phyloP scores from a whole-genome alignment of 2,113 vertebrate species.

The Nanorana parkeri region DNA sequence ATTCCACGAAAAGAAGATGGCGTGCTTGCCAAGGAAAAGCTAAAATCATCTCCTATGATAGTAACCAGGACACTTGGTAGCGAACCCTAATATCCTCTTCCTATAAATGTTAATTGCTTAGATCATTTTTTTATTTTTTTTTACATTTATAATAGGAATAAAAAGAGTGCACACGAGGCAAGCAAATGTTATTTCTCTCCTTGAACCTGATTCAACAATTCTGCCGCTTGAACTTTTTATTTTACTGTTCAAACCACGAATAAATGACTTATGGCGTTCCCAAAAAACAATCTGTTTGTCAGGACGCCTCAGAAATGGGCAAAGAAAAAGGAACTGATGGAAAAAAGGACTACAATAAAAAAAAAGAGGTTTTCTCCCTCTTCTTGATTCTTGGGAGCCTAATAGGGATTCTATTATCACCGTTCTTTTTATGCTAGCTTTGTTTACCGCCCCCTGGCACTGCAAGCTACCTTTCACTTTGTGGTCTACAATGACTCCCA shows the following conservation, averaged over 20 bases:
- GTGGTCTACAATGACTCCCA: too few relatives aligned
- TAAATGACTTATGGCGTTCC: slow-evolving; percentile 16
- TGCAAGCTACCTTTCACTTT: too few relatives aligned
- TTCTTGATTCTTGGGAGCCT: too few relatives aligned
- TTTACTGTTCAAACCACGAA: slow-evolving; percentile 12
- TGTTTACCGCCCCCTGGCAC: too few relatives aligned
- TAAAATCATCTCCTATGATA: slow-evolving; percentile 32
- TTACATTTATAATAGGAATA: slow-evolving; percentile 13
- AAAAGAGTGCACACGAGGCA: slow-evolving; percentile 23
- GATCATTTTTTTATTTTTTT: slow-evolving; percentile 38
- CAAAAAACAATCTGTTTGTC: slow-evolving; percentile 13
- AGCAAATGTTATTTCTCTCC: slow-evolving; percentile 32
- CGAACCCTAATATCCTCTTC: slow-evolving; percentile 33
- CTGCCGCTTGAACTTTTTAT: slow-evolving; percentile 10
- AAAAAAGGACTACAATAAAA: too few relatives aligned
- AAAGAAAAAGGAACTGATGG: not conserved
- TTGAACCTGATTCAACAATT: slow-evolving; percentile 34
- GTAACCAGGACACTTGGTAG: slow-evolving; percentile 24
- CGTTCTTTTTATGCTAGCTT: too few relatives aligned
- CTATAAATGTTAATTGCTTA: slow-evolving; percentile 41
- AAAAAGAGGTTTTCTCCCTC: too few relatives aligned
- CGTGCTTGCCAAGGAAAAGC: slow-evolving; percentile 8
- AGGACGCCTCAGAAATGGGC: not conserved
- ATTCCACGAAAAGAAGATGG: slow-evolving; percentile 5
- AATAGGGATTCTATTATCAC: too few relatives aligned